Base-by-base conservation (phyloP, 92 coral and sea anemone species). In the Epizoanthus fatuus region DNA sequence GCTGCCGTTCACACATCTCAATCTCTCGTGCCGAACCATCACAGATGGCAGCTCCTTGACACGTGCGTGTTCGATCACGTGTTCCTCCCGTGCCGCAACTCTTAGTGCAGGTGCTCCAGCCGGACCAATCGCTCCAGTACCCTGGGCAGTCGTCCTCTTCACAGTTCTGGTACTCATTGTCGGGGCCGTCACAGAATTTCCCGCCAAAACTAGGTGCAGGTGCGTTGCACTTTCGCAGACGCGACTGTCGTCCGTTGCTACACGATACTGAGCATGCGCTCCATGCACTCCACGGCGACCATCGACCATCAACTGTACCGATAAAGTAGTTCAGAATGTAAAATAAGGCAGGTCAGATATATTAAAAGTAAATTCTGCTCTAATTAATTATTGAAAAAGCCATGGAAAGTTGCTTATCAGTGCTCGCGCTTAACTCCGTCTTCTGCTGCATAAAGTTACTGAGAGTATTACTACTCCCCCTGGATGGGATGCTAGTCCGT, bases 91-190 rank as follows among this genome's bases (percentile, higher is more conserved):
- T 47, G 22, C 99, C 99, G 72, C 99, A 97, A 10, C 90, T 95
- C 76, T 92, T 87, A 7, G 95, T 87, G 69, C 99, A 97, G 51
- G 92, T 85, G 63, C 95, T 95, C 99, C 99, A 97, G 63, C 79
- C 93, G 3, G 97, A 86, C 99, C 99, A 97, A 56, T 97, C 97
- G 64, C 99, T 96, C 94, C 98, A 97, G 75, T 81, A 89, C n/a
- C 99, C 99, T 84, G 98, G 99, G 42, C 99, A 97, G 51, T 91
- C 95, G 29, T 97, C 96, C 65, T 97, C 99, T 54, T 95, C 99
- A 55, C 99, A 97, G 84, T 97, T 97, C 86, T 97, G 98, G 91
- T 87, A 97, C 73, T 95, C 97, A 39, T 88, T 89, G n/a, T 95
- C 96, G 13, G 97, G 90, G 42, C 99, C 99, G 9, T 88, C 80